Percentiles rank a stretch among this genome's conserved stretches.
phyloP scores from a whole-genome alignment of 2,888 invertebrate genomes.

The Rhingia campestris region DNA sequence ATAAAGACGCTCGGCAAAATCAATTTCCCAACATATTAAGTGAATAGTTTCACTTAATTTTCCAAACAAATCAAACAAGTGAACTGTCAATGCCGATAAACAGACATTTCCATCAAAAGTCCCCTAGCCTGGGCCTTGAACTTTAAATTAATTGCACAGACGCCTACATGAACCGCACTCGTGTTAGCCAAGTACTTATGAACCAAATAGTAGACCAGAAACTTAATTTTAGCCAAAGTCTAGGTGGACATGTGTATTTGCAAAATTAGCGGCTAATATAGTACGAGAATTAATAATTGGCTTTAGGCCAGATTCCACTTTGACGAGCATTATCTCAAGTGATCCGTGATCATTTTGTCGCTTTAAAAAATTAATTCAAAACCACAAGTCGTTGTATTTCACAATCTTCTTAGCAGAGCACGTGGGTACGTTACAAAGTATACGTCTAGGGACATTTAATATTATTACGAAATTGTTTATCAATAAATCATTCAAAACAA shows the following conservation, averaged over 20 bases:
- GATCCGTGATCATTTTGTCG: slow-evolving; percentile 16
- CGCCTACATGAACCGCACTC: neutral
- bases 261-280: slow-evolving; percentile 6
- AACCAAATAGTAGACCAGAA: neutral
- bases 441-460: neutral
- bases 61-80: slow-evolving; percentile 4
- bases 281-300: slow-evolving; percentile 28
- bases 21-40: neutral
- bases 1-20: neutral
- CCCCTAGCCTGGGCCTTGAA: slow-evolving; percentile 46
- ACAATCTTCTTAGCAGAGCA: slow-evolving; percentile 3
- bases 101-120: slow-evolving; percentile 13
- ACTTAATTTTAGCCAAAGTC: too few relatives aligned
- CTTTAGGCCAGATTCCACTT: slow-evolving; percentile 19
- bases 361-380: slow-evolving; percentile 5
- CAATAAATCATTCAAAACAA: slow-evolving; percentile 4
- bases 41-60: neutral
- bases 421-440: too few relatives aligned
- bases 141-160: slow-evolving; percentile 42
- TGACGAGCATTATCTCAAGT: slow-evolving; percentile 20
- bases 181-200: neutral
- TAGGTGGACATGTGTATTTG: neutral
- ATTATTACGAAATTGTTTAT: slow-evolving; percentile 5
- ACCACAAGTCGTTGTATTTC: slow-evolving; percentile 34
- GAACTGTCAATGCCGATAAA: slow-evolving; percentile 9